These are phyloP conservation scores for Thomomys bottae DNA, from an alignment of 2,113 vertebrate genomes.

Conservation along the genomic window DNA sequence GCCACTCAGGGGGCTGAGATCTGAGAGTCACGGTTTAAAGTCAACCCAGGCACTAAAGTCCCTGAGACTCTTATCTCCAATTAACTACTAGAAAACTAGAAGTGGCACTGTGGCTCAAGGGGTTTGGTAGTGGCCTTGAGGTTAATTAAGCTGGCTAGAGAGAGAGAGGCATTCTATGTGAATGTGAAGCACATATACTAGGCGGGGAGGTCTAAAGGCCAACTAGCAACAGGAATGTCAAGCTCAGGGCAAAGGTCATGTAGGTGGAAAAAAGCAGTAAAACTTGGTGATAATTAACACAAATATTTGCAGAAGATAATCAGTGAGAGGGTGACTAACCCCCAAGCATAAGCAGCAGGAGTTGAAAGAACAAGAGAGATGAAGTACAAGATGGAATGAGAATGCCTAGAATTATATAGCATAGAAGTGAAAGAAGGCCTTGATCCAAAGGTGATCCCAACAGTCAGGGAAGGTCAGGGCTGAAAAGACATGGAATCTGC, in stretches of 20 bases:
- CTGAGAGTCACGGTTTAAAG: no score
- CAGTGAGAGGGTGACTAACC: neutral
- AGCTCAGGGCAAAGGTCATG: neutral
- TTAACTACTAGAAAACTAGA: no score
- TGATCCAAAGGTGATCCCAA: neutral
- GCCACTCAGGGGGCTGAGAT: no score
- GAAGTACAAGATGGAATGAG: neutral
- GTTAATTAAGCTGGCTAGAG: no score
- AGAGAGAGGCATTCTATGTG: neutral
- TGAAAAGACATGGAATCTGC: neutral
- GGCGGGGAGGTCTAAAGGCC: neutral
- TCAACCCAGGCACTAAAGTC: no score
- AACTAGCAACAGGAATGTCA: neutral
- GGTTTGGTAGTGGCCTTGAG: no score
- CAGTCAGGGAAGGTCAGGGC: neutral
- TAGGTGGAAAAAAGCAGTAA: neutral
- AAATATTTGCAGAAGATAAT: neutral
- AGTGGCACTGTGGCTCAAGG: no score
- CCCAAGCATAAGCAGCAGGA: neutral
- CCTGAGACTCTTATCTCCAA: no score
- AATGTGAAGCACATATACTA: neutral
- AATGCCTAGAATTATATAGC: neutral
- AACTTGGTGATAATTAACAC: neutral
- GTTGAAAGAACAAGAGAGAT: neutral
- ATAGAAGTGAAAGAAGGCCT: neutral